Evolutionary conservation across 1,140 invertebrate genomes (phyloP).

Genomic region (Whitmania pigra): DNA sequence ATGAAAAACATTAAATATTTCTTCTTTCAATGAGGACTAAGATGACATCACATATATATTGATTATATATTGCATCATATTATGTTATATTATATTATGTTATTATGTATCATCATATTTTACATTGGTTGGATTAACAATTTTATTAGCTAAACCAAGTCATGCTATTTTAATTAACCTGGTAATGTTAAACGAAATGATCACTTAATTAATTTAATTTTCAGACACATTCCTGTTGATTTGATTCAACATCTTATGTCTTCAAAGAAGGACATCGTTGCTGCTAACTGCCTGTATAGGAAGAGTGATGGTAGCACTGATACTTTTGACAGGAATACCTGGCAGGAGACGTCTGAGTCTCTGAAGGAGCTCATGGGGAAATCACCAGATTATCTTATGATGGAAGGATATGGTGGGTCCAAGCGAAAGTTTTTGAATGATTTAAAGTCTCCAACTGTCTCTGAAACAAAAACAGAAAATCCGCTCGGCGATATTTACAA

Average conservation of each 20-base stretch:
- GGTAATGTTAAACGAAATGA: background rate
- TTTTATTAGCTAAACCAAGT: background rate
- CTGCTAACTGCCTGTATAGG: slow-evolving; percentile 30
- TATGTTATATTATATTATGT: slow-evolving; percentile 2
- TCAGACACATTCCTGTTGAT: slow-evolving; percentile 28
- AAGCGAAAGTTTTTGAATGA: slow-evolving; percentile 32
- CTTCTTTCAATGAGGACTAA: no score
- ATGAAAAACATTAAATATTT: no score
- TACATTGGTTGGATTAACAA: background rate
- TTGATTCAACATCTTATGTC: slow-evolving; percentile 35
- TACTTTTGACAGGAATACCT: slow-evolving; percentile 37
- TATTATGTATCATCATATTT: background rate
- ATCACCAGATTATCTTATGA: slow-evolving; percentile 29
- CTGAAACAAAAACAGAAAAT: slow-evolving; percentile 7
- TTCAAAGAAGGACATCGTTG: slow-evolving; percentile 32
- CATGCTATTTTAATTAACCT: background rate
- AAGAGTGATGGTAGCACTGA: slow-evolving; percentile 24
- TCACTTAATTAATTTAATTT: background rate
- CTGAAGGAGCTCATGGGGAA: slow-evolving; percentile 25
- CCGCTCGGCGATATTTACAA: background rate
- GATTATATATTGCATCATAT: background rate
- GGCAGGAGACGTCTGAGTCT: slow-evolving; percentile 35
- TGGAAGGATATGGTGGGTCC: slow-evolving; percentile 35
- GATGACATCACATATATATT: no score
- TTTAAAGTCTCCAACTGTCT: slow-evolving; percentile 21